Evolutionary conservation across 2,888 invertebrate species (phyloP).

Genomic region (Macrostomum cliftonense): DNA sequence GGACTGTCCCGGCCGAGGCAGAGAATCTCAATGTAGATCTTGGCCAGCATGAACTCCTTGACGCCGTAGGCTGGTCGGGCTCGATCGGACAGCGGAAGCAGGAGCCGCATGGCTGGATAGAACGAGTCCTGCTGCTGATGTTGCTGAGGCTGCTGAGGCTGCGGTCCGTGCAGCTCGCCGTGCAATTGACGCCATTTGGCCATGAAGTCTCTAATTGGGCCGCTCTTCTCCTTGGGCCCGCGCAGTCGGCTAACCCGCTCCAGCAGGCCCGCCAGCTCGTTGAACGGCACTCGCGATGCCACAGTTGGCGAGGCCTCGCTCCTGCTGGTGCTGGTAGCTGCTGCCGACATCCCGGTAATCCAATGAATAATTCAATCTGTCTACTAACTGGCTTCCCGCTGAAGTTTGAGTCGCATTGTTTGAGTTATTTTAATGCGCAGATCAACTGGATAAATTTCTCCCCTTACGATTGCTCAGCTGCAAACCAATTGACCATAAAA

Average conservation of each 20-base stretch:
- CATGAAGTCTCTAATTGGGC: constrained; percentile 31
- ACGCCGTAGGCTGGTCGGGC: constrained; percentile 63
- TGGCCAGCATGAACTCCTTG: constrained; percentile 56
- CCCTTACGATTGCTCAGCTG: no score
- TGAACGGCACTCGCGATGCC: constrained; percentile 32
- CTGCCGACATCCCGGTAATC: no score
- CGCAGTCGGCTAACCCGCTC: constrained; percentile 44
- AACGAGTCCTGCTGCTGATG: constrained; percentile 40
- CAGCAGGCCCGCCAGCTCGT: constrained; percentile 40
- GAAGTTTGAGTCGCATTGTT: no score
- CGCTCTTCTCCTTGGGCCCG: constrained; percentile 35
- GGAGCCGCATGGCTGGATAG: constrained; percentile 56
- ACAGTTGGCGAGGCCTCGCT: constrained; percentile 15
- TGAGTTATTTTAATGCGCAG: no score
- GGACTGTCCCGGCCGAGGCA: constrained; percentile 50
- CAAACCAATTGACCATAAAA: no score
- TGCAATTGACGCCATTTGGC: constrained; percentile 32
- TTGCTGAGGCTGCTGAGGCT: constrained; percentile 38
- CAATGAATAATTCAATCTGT: no score
- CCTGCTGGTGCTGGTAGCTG: no score
- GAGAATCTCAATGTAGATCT: constrained; percentile 52
- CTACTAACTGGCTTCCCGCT: no score
- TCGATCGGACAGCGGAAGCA: constrained; percentile 59
- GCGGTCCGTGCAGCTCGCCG: background rate
- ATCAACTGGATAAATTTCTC: no score